Conservation (phyloP, 2,113 vertebrate species). For the Ammodytes dubius region DNA sequence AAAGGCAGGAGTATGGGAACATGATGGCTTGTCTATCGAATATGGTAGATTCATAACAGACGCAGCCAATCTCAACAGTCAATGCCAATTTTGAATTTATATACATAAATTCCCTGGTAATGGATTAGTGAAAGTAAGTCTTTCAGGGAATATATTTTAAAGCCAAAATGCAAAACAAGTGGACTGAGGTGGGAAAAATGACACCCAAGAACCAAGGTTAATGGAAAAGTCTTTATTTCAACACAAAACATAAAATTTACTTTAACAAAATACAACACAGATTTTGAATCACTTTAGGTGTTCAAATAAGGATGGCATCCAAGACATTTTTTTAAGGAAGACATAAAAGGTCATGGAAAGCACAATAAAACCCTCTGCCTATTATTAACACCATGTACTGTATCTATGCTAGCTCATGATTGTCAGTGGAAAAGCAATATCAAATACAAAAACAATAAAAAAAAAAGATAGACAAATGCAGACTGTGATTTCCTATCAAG, state of each 20-base stretch:
- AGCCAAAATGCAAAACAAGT: not conserved
- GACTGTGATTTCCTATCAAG: conserved; percentile 58
- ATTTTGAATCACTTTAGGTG: conserved; percentile 42
- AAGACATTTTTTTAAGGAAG: conserved; percentile 52
- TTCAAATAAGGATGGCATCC: conserved; percentile 41
- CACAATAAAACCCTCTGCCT: conserved; percentile 45
- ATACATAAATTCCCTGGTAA: not conserved
- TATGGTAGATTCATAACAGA: conserved; percentile 28
- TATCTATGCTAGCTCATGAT: conserved; percentile 72
- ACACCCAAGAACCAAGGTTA: not conserved
- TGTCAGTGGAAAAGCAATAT: conserved; percentile 73
- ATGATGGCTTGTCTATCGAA: not conserved
- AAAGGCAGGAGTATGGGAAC: not conserved
- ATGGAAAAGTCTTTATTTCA: conserved; percentile 66
- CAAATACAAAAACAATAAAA: conserved; percentile 66
- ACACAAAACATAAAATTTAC: conserved; percentile 67
- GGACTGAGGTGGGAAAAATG: not conserved
- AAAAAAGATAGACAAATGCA: conserved; percentile 52
- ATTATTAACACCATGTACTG: conserved; percentile 53
- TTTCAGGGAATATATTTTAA: not conserved
- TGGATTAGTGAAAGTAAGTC: not conserved
- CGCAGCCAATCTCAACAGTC: not conserved
- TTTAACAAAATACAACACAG: conserved; percentile 66
- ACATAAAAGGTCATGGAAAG: conserved; percentile 29
- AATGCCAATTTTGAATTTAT: not conserved